These are phyloP conservation scores for Elaphurus davidianus DNA, from an alignment of 2,113 vertebrate species.

Conservation along the genomic window DNA sequence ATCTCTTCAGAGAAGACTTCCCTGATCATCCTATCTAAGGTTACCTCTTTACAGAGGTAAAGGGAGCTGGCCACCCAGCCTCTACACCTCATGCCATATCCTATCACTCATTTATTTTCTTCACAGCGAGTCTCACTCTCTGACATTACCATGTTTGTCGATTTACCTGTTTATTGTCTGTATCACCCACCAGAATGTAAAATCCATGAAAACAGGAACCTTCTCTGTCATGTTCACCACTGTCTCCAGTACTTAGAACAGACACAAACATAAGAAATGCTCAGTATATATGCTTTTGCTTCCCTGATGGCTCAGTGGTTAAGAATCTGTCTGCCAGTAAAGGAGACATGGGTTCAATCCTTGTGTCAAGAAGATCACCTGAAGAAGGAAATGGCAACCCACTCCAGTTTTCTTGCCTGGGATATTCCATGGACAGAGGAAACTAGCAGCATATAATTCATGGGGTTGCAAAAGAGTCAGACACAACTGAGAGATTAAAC, in stretches of 20 bases:
- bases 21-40: background rate
- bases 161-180: background rate
- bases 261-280: background rate
- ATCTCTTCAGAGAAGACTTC: background rate
- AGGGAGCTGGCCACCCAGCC: background rate
- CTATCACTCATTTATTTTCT: background rate
- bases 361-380: background rate
- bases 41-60: background rate
- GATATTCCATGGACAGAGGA: background rate
- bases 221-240: background rate
- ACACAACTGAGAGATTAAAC: background rate
- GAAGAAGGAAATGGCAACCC: background rate
- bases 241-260: background rate
- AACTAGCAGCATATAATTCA: background rate
- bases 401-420: background rate
- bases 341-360: background rate
- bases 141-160: background rate
- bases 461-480: background rate
- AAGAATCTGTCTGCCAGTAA: background rate
- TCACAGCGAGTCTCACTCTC: background rate
- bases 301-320: background rate
- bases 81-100: background rate
- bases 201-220: background rate
- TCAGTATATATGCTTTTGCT: background rate
- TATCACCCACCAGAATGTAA: background rate